Percentiles rank a stretch among this genome's conserved stretches.
phyloP scores from a whole-genome alignment of 2,888 invertebrate genomes.

The Spilosoma lubricipeda region DNA sequence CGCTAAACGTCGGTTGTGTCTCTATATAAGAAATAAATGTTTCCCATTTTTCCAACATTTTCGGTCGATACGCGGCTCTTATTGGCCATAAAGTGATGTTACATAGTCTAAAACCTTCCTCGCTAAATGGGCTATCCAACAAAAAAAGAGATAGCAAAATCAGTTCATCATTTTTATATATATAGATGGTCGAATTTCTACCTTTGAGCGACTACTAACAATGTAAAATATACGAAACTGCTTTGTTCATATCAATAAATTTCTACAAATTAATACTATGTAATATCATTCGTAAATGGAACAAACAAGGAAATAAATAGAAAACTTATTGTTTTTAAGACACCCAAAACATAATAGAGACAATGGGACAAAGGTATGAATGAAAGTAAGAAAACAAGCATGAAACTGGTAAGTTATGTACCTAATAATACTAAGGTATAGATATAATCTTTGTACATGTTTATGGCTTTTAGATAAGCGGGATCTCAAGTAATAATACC shows the following conservation, averaged over 20 bases:
- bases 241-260: background rate
- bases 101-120: no score
- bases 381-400: background rate
- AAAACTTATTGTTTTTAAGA: slow-evolving; percentile 2
- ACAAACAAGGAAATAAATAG: slow-evolving; percentile 7
- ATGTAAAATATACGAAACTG: no score
- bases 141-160: no score
- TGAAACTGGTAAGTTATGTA: slow-evolving; percentile 9
- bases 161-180: no score
- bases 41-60: no score
- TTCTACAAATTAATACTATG: background rate
- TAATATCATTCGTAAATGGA: background rate
- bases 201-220: no score
- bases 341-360: background rate
- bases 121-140: no score
- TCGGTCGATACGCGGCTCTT: no score
- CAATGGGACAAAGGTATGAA: background rate
- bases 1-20: no score
- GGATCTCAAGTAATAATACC: slow-evolving; percentile 4
- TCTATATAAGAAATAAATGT: no score
- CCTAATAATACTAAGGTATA: slow-evolving; percentile 6
- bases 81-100: no score
- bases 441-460: slow-evolving; percentile 8
- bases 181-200: no score
- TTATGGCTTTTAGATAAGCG: slow-evolving; percentile 8